A percentile compares a stretch with the other conserved stretches of the same genome.
phyloP scores from a whole-genome alignment of 2,113 vertebrate genomes.

The Amblyopsis rosae region DNA sequence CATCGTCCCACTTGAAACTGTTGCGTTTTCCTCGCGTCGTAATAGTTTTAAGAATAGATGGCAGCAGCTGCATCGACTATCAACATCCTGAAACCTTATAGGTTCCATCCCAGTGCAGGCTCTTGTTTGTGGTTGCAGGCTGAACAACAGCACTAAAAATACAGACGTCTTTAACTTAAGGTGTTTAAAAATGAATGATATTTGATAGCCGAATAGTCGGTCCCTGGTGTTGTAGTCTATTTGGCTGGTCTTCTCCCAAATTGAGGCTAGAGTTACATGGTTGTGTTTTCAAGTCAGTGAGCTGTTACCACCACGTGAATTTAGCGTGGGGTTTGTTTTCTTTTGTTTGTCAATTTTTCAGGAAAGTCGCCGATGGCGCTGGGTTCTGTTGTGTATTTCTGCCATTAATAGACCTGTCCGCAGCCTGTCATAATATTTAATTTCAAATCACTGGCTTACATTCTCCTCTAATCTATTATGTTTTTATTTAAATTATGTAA shows the following conservation, averaged over 20 bases:
- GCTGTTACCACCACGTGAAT: constrained; percentile 45
- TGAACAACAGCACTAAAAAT: constrained; percentile 17
- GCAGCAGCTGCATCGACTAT: constrained; percentile 71
- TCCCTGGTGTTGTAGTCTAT: background rate
- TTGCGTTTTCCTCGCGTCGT: background rate
- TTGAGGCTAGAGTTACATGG: constrained; percentile 36
- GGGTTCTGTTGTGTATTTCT: too few relatives aligned
- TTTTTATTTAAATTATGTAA: background rate
- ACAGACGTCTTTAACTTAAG: background rate
- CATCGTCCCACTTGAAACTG: background rate
- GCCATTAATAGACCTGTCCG: too few relatives aligned
- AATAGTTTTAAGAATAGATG: constrained; percentile 65
- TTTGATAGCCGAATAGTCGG: constrained; percentile 28
- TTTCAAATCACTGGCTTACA: too few relatives aligned
- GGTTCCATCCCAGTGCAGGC: constrained; percentile 33
- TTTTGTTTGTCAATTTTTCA: constrained; percentile 48
- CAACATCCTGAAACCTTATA: constrained; percentile 70
- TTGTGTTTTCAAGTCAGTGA: background rate
- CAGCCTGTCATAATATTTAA: too few relatives aligned
- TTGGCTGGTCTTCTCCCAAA: constrained; percentile 12
- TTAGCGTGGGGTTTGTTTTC: constrained; percentile 37
- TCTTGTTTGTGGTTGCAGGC: constrained; percentile 47
- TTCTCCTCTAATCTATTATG: background rate
- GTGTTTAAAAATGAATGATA: constrained; percentile 25
- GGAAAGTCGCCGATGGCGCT: constrained; percentile 2